These are phyloP conservation scores for Cheirogaleus medius DNA, from an alignment of 2,113 vertebrate species.

Conservation along the genomic window DNA sequence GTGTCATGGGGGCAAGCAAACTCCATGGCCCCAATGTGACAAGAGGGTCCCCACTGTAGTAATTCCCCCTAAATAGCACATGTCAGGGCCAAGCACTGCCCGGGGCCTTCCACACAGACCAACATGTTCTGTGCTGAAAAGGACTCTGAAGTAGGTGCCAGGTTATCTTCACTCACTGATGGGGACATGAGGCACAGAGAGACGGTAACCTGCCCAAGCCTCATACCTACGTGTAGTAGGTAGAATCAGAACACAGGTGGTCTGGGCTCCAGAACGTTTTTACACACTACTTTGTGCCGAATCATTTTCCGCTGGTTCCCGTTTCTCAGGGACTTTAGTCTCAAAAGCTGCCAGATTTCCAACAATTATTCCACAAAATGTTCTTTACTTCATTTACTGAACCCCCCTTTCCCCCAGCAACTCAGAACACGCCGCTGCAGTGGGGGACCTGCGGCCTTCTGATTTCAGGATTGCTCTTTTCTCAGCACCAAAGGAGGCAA, in stretches of 20 bases:
- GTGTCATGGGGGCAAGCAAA: background rate
- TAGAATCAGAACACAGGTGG: background rate
- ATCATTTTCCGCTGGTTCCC: too few species aligned
- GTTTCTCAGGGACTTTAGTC: background rate
- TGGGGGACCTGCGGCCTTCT: too few species aligned
- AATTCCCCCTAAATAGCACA: background rate
- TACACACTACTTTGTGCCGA: background rate
- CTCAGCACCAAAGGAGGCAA: too few species aligned
- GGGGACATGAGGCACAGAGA: background rate
- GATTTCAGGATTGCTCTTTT: too few species aligned
- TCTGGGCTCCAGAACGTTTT: background rate
- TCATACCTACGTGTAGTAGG: rapidly evolving
- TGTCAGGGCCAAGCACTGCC: background rate
- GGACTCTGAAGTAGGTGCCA: background rate
- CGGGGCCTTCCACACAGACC: background rate
- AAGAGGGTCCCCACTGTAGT: too few species aligned
- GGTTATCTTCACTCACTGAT: background rate
- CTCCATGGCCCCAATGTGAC: background rate
- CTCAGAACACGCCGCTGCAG: background rate
- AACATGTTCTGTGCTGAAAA: background rate
- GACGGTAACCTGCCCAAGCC: background rate
- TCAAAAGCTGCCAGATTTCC: background rate
- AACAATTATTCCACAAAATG: too few species aligned
- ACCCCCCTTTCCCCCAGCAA: background rate
- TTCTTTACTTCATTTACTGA: background rate